phyloP scores from a whole-genome alignment of 2,113 vertebrate genomes.

The Seriola rivoliana region DNA sequence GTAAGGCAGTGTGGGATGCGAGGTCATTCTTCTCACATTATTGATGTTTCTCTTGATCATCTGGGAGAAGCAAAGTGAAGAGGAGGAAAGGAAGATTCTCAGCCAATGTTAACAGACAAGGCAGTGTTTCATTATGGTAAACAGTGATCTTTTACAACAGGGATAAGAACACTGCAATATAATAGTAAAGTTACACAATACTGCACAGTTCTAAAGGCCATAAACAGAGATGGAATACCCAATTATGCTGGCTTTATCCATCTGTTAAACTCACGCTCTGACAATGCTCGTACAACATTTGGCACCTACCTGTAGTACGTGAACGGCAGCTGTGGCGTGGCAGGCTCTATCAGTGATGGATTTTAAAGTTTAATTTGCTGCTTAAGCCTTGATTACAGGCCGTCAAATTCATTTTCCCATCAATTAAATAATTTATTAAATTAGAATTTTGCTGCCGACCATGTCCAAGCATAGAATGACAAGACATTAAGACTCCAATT shows the following conservation, averaged over 20 bases:
- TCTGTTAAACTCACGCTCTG: not conserved
- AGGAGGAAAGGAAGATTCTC: constrained; percentile 12
- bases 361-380: not conserved
- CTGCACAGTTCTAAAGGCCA: not conserved
- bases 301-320: not conserved
- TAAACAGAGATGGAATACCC: not conserved
- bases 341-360: not conserved
- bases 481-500: not conserved
- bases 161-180: not conserved
- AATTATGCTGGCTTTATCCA: not conserved
- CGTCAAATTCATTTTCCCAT: not conserved
- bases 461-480: not conserved
- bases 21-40: constrained; percentile 98
- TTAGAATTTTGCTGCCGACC: not conserved
- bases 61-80: constrained; percentile 79
- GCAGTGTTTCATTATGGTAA: constrained; percentile 3
- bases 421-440: not conserved
- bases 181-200: not conserved
- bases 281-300: not conserved
- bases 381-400: not conserved
- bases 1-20: constrained; percentile 97
- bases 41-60: constrained; percentile 97
- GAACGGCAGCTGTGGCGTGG: not conserved
- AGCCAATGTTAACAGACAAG: not conserved
- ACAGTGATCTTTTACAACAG: not conserved